These are phyloP conservation scores for Urocynchramus pylzowi DNA, from an alignment of 2,113 vertebrate genomes.

Conservation along the genomic window DNA sequence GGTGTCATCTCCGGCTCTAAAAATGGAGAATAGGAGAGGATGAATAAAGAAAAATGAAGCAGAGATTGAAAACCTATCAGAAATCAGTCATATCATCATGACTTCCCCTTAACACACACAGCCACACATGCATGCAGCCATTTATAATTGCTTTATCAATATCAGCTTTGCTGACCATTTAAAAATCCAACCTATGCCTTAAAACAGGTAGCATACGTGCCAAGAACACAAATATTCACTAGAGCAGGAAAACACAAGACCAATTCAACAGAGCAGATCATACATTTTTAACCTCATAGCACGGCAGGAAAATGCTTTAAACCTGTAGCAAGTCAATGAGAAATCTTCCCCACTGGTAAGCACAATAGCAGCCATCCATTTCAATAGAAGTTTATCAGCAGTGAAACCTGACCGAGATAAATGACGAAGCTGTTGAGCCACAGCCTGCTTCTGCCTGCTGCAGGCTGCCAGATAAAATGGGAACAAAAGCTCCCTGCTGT, in stretches of 20 bases:
- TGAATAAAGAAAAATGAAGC: not conserved
- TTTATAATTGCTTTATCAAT: not conserved
- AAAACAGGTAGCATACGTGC: constrained; percentile 7
- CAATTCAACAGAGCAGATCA: constrained; percentile 48
- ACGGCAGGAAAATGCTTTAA: constrained; percentile 58
- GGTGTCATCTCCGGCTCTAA: not conserved
- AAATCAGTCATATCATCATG: not conserved
- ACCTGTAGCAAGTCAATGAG: constrained; percentile 51
- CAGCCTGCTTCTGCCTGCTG: constrained; percentile 67
- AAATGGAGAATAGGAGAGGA: not conserved
- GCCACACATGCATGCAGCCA: not conserved
- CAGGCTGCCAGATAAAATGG: constrained; percentile 70
- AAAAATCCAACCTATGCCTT: constrained; percentile 15
- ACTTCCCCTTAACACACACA: not conserved
- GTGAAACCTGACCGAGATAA: constrained; percentile 69
- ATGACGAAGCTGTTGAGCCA: constrained; percentile 63
- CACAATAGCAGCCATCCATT: constrained; percentile 69
- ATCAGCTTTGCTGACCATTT: not conserved
- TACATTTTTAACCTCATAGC: constrained; percentile 64
- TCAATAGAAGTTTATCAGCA: constrained; percentile 69
- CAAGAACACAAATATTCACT: constrained; percentile 15
- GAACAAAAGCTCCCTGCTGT: constrained; percentile 67
- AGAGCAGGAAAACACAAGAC: constrained; percentile 34
- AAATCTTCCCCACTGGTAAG: constrained; percentile 55
- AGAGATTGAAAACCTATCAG: not conserved